Base-by-base conservation (phyloP, 2,888 invertebrate genomes). In the Nomada fucata region DNA sequence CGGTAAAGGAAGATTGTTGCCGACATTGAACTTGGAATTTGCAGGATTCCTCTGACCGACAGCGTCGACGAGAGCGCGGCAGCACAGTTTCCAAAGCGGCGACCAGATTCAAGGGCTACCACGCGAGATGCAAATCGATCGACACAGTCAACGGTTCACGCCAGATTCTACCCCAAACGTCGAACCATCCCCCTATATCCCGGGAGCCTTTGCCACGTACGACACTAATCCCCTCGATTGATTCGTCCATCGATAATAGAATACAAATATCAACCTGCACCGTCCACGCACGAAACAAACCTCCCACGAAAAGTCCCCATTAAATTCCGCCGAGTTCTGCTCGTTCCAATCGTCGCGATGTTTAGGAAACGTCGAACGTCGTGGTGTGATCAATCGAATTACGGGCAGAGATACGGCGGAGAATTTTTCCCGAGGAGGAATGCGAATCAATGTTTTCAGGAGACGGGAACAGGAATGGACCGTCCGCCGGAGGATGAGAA, bases 41-140 rank as follows among this genome's bases (percentile, higher is more conserved):
- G 20, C 15, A 47, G 61, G 36, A 81, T 74, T 59, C n/a, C 63
- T 64, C 20, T 20, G n/a, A 11, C 47, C 26, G n/a, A 11, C 52
- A 23, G 60, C 53, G 50, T 44, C 76, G 68, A 61, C 29, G 60
- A 42, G 59, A 47, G 81, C 81, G 70, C 73, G 65, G 74, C 71
- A 68, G 72, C 61, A 61, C 57, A 26, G 57, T 65, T 65, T 52
- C 64, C 77, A 55, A 71, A 74, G 61, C 44, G 13, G 63, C 53
- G 59, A 13, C 55, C 63, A 67, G 67, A 83, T 74, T 72, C 82
- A 73, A 82, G 74, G 76, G 70, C 79, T 63, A 53, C 42, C 55
- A 57, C 55, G 74, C 71, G 63, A 55, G 71, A 86, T 83, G 83
- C 69, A 77, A 79, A 83, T 86, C 86, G 83, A 86, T 83, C 80